These are phyloP conservation scores for Ctenicera cuprea DNA, from an alignment of 2,888 invertebrate species.

Conservation along the genomic window DNA sequence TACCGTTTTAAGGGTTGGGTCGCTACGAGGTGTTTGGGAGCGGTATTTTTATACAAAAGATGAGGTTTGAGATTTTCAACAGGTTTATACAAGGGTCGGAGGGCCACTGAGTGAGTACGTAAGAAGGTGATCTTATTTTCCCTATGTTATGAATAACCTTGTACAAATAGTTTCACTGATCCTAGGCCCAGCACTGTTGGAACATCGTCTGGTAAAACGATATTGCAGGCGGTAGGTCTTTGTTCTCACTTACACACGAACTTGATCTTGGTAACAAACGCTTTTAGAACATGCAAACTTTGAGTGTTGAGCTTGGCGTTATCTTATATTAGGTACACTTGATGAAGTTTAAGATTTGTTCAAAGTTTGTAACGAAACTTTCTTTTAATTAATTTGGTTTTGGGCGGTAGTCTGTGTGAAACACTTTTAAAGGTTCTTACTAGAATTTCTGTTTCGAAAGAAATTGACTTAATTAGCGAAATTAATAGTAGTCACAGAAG, in stretches of 20 bases:
- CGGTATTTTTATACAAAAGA: no score
- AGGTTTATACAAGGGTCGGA: no score
- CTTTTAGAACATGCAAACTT: slow-evolving; percentile 1
- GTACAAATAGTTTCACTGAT: no score
- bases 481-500: slow-evolving; percentile 5
- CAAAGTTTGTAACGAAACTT: not conserved
- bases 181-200: no score
- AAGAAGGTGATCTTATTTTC: no score
- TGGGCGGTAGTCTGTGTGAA: not conserved
- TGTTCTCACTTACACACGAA: slow-evolving; percentile 1
- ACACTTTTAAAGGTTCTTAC: not conserved
- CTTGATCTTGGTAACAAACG: slow-evolving; percentile 12
- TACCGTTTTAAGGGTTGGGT: no score
- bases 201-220: not conserved
- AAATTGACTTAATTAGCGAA: slow-evolving; percentile 11
- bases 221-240: not conserved
- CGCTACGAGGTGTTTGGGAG: no score
- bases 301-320: slow-evolving; percentile 1
- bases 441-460: slow-evolving; percentile 6
- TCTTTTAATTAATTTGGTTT: slow-evolving; percentile 8
- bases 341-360: slow-evolving; percentile 9
- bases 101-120: no score
- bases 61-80: no score
- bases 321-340: slow-evolving; percentile 5
- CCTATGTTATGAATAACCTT: no score